Base-by-base conservation (phyloP, 2,888 invertebrate genomes). In the Eremobia ochroleuca region DNA sequence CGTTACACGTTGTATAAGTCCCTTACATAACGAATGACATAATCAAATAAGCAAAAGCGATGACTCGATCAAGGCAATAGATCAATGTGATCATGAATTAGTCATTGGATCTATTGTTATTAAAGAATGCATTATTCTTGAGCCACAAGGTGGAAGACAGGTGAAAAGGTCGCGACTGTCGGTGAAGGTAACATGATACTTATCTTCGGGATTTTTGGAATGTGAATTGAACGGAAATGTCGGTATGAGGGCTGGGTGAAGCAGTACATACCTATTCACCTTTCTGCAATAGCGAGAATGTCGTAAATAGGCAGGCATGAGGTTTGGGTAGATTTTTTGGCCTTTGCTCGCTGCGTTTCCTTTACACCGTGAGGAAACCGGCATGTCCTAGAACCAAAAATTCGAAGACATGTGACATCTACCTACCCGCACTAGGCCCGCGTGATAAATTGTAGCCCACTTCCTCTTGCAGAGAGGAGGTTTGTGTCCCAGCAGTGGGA, bases 41-140 rank as follows among this genome's bases (percentile, higher is more conserved):
- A 40, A 40, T n/a, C 8, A 9, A 78, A 73, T 15, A 34, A n/a
- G 13, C 28, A 65, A 40, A 25, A 62, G 31, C 11, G 49, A 79
- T 68, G 79, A 64, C 28, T 75, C 64, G 28, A 75, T 64, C 64
- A 79, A 75, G 79, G 49, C 37, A 68, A 68, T 11, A 40, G 34
- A 62, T n/a, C 15, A 21, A 21, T 55, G 31, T 15, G 40, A 58
- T 79, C 67, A 68, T 79, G 62, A 40, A 71, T 74, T 64, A 73
- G 61, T 82, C 71, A 75, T 46, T 34, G 13, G 21, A 73, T 31
- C 74, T 77, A 83, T 83, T 81, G 80, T 76, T 80, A 5, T 25
- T 76, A 11, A 28, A 31, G 83, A 82, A 82, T 82, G 71, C 46
- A 72, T 75, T 61, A 72, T 46, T 61, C 52, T 65, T 67, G 70